These are phyloP conservation scores for Leistus spinibarbis DNA, from an alignment of 2,888 invertebrate species.

Conservation along the genomic window DNA sequence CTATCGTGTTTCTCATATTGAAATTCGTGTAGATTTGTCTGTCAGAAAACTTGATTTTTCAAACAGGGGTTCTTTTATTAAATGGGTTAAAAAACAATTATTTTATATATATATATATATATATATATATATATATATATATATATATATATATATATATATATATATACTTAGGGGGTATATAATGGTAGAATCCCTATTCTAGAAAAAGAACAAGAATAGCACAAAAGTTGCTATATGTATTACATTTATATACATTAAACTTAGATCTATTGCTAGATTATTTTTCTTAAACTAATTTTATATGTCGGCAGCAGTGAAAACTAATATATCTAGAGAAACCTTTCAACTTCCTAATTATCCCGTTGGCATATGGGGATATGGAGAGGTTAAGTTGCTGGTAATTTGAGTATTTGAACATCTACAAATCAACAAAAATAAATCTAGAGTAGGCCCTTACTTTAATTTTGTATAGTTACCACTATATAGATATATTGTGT, in stretches of 20 bases:
- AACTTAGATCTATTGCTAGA: not conserved
- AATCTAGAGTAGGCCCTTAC: too few species aligned
- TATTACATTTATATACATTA: conserved; percentile 12
- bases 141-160: too few species aligned
- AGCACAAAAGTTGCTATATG: too few species aligned
- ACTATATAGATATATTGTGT: too few species aligned
- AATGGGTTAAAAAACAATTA: not conserved
- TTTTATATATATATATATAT: conserved; percentile 11
- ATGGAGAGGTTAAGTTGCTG: not conserved
- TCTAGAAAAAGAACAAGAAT: too few species aligned
- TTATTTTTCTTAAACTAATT: not conserved
- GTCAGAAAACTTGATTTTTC: not conserved
- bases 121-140: too few species aligned
- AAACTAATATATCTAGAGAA: not conserved
- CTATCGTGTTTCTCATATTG: not conserved
- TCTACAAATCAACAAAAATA: not conserved
- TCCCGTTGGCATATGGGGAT: not conserved
- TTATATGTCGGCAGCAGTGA: not conserved
- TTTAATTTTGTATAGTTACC: too few species aligned
- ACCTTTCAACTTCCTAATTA: not conserved
- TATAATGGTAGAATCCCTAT: too few species aligned
- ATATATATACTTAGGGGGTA: too few species aligned
- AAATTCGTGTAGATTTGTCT: not conserved
- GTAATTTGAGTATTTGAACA: not conserved
- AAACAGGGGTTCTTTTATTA: not conserved